Evolutionary conservation across 2,113 vertebrate species (phyloP).

Genomic region (Chaetodon trifascialis): DNA sequence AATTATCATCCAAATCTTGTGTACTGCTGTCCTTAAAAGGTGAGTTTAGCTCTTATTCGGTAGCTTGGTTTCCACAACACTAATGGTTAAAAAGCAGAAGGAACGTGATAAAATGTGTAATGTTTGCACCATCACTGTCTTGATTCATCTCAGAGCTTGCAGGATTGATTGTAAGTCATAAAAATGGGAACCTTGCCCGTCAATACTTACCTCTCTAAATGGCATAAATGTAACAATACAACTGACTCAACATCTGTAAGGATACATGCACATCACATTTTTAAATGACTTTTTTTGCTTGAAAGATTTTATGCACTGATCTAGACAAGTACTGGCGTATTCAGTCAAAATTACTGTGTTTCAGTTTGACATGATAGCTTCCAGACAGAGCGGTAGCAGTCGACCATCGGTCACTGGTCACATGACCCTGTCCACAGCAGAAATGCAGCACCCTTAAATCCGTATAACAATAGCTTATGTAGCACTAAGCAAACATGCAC

Average conservation of each 20-base stretch:
- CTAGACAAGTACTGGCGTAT: too few species aligned
- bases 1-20: slow-evolving; percentile 17
- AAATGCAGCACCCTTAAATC: slow-evolving; percentile 46
- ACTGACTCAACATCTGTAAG: too few species aligned
- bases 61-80: slow-evolving; percentile 3
- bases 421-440: slow-evolving; percentile 19
- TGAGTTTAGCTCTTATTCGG: background rate
- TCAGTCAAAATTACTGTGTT: background rate
- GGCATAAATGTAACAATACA: background rate
- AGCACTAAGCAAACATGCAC: background rate
- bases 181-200: background rate
- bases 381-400: slow-evolving; percentile 45
- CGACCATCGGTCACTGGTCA: too few species aligned
- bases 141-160: background rate
- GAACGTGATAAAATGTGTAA: slow-evolving; percentile 10
- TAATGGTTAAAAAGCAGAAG: slow-evolving; percentile 30
- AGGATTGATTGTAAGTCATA: background rate
- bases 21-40: background rate
- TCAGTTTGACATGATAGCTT: slow-evolving; percentile 4
- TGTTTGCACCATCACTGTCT: background rate
- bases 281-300: background rate
- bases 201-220: background rate
- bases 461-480: slow-evolving; percentile 14
- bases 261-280: background rate
- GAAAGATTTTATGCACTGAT: background rate